Conservation (phyloP, 1,140 invertebrate species). For the Cryptotermes secundus region DNA sequence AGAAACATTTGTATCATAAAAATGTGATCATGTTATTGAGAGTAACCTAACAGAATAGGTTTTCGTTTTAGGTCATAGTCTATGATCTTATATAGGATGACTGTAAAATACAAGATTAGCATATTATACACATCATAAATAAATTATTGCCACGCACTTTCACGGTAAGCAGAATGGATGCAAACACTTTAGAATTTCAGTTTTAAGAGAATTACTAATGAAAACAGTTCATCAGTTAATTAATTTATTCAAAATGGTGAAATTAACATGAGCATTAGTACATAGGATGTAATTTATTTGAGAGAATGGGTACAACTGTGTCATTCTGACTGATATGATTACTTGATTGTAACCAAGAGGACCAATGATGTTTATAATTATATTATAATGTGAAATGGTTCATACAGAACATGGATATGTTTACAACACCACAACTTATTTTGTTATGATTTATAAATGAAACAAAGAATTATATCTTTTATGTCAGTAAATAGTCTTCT, state of each 20-base stretch:
- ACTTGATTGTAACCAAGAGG: not conserved
- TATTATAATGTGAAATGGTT: not conserved
- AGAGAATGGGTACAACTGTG: not conserved
- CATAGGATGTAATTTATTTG: not conserved
- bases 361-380: not conserved
- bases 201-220: not conserved
- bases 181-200: not conserved
- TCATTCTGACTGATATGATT: not conserved
- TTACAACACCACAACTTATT: slow-evolving; percentile 5
- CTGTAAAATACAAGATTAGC: not conserved
- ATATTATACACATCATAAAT: not conserved
- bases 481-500: not conserved
- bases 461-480: slow-evolving; percentile 3
- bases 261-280: not conserved
- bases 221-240: not conserved
- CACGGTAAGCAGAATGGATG: not conserved
- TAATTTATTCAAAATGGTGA: not conserved
- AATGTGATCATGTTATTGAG: too few species aligned
- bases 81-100: not conserved
- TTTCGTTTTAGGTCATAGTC: too few species aligned
- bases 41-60: too few species aligned
- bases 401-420: not conserved
- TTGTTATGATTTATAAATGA: slow-evolving; percentile 13
- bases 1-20: too few species aligned
- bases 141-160: too few species aligned